phyloP scores from a whole-genome alignment of 2,797 vertebrate species.

The Gorsachius magnificus region DNA sequence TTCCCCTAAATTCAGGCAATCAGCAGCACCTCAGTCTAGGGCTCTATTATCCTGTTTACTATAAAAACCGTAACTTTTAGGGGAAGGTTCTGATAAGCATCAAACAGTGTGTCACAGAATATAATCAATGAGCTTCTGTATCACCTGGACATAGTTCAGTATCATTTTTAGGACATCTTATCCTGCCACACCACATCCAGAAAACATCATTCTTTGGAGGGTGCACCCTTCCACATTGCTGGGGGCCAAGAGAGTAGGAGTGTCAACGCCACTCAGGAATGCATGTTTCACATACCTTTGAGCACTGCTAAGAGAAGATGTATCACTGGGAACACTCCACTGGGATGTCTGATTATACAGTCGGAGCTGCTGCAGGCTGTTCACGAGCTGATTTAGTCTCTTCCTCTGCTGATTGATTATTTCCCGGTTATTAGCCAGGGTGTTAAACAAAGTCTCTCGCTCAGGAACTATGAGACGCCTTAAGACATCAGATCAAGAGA shows the following conservation, averaged over 20 bases:
- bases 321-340: conserved; percentile 68
- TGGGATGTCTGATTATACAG: conserved; percentile 85
- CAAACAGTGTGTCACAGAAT: neutral
- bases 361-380: conserved; percentile 85
- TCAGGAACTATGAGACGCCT: conserved; percentile 91
- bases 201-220: neutral
- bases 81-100: neutral
- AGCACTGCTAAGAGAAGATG: conserved; percentile 5
- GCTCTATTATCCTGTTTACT: neutral
- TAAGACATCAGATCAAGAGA: neutral
- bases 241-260: neutral
- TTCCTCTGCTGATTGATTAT: conserved; percentile 96
- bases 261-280: neutral
- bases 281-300: conserved; percentile 60
- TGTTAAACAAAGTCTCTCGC: conserved; percentile 90
- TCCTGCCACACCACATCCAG: neutral
- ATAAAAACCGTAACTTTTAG: neutral
- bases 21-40: neutral
- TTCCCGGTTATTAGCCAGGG: conserved; percentile 90
- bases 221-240: neutral
- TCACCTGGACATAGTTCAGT: neutral
- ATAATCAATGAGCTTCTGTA: neutral
- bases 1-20: neutral
- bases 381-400: conserved; percentile 84
- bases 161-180: neutral